phyloP scores from a whole-genome alignment of 2,888 invertebrate species.

The Girardia tigrina region DNA sequence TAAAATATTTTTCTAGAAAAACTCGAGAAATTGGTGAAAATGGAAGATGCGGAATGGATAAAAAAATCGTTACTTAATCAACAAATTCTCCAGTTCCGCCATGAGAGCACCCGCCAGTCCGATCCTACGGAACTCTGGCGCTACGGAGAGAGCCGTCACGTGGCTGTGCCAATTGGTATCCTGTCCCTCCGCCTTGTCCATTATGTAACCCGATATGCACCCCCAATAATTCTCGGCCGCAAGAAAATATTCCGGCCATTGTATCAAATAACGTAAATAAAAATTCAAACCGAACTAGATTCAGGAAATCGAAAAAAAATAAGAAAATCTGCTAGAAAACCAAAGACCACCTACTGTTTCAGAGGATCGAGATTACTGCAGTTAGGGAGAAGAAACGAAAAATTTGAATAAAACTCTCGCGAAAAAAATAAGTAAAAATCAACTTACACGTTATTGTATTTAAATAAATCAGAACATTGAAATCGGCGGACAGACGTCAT shows the following conservation, averaged over 20 bases:
- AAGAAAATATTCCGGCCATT: conserved; percentile 97
- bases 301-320: too few relatives aligned
- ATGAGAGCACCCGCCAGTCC: conserved; percentile 82
- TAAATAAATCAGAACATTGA: conserved; percentile 19
- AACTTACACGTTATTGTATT: conserved; percentile 9
- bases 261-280: conserved; percentile 89
- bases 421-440: too few relatives aligned
- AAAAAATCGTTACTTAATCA: conserved; percentile 73
- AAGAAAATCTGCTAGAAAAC: too few relatives aligned
- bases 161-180: conserved; percentile 97
- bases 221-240: conserved; percentile 71
- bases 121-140: conserved; percentile 76
- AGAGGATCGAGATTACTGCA: conserved; percentile 34
- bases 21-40: too few relatives aligned
- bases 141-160: conserved; percentile 89
- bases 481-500: conserved; percentile 8
- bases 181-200: conserved; percentile 94
- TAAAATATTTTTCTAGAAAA: too few relatives aligned
- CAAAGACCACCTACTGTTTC: conserved; percentile 35
- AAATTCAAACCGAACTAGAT: conserved; percentile 58
- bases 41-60: too few relatives aligned
- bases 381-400: too few relatives aligned
- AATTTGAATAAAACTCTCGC: too few relatives aligned
- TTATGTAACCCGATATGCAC: conserved; percentile 54
- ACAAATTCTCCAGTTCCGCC: conserved; percentile 82